Evolutionary conservation across 2,888 invertebrate genomes (phyloP), one percentile per base, ranked within the genome.

Genomic region (Tridacna crocea): DNA sequence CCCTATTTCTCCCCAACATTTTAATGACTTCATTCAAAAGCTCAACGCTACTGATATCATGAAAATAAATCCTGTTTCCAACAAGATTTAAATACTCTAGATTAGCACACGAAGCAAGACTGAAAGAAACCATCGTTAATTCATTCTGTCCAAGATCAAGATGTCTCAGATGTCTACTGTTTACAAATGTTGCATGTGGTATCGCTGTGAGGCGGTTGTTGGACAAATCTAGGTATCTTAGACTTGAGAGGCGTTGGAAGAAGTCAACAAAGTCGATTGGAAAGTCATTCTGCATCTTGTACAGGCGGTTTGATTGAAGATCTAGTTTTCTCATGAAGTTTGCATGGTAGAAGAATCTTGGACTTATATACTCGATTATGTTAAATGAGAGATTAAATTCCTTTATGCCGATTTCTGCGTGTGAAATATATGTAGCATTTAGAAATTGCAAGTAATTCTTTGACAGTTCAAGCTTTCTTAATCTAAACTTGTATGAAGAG

Each of bases 281-380:
- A 65, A 26, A 10, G 0, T 22, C 24, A 17, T 0, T 26, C 26
- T 65, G 65, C 65, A 65, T 65, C 27, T 15, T 11, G 26, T 27
- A 27, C 17, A 65, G 27, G 17, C 26, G 27, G 11, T 65, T 65
- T 17, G 24, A 15, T 13, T 22, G 2, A 6, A 65, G 27, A 26
- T 27, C 17, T 10, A 65, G 65, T 11, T 65, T 65, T 27, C 12
- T 65, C 15, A 26, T 12, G 11, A 27, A 26, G 10, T 27, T 65
- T 26, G 27, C 27, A 17, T 17, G 26, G 8, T 4, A 26, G 17
- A 65, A 26, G 11, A 65, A 26, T 4, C 27, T 11, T 27, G 65
- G 65, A 26, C 26, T 65, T 27, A 65, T 65, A 17, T 65, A 65
- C 26, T 65, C 65, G 11, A 65, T 24, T 65, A 26, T 65, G 17